These are phyloP conservation scores for Plecotus auritus DNA, from an alignment of 2,113 vertebrate species.

Conservation along the genomic window DNA sequence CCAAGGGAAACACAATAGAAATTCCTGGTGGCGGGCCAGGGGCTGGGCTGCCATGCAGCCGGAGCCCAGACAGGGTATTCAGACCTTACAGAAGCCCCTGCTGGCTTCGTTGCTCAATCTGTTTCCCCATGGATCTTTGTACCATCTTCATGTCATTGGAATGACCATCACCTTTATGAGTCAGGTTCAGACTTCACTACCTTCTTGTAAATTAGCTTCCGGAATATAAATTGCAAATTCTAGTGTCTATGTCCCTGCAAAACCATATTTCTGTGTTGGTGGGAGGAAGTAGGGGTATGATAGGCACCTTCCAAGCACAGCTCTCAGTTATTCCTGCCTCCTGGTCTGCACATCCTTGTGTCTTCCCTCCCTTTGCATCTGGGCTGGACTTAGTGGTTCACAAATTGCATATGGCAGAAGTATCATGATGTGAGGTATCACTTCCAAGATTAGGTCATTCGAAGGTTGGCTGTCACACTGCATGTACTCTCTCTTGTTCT, in stretches of 20 bases:
- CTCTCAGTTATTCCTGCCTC: not conserved
- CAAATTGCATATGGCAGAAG: not conserved
- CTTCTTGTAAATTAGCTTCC: not conserved
- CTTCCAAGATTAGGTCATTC: not conserved
- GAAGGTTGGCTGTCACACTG: not conserved
- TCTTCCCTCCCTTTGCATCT: not conserved
- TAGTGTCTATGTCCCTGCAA: not conserved
- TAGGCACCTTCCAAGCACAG: not conserved
- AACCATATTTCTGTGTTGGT: not conserved
- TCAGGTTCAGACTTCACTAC: not conserved
- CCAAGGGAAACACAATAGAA: not conserved
- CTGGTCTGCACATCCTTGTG: not conserved
- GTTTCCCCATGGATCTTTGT: not conserved
- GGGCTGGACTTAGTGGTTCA: not conserved
- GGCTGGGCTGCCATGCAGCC: not conserved
- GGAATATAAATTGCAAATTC: not conserved
- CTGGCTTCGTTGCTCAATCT: not conserved
- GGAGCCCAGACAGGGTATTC: no score
- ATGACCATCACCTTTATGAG: not conserved
- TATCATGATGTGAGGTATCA: not conserved
- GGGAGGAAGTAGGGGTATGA: not conserved
- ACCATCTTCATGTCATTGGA: not conserved
- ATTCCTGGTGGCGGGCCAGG: not conserved
- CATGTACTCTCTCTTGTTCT: not conserved
- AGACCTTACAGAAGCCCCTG: no score